A percentile compares a stretch with the other conserved stretches of the same genome.
Evolutionary conservation across 1,140 invertebrate species (phyloP).

Genomic region (Andrena cerasifolii): DNA sequence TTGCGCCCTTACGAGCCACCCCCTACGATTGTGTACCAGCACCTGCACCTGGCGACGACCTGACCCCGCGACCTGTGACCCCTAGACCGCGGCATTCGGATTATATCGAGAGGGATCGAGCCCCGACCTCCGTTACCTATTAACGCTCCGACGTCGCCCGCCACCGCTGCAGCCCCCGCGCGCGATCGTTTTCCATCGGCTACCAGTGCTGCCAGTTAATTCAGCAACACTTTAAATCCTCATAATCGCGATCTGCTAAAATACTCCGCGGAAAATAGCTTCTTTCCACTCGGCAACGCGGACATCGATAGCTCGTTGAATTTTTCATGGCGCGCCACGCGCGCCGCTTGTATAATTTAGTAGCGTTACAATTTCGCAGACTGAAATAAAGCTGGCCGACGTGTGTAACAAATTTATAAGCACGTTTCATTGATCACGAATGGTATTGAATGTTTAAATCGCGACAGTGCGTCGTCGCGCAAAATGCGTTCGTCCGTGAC

Average conservation of each 20-base stretch:
- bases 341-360: conserved; percentile 24
- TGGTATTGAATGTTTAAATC: conserved; percentile 42
- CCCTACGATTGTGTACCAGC: conserved; percentile 49
- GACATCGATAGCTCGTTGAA: background rate
- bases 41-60: conserved; percentile 68
- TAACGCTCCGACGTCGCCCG: conserved; percentile 12
- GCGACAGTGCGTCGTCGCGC: background rate
- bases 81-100: conserved; percentile 52
- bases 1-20: conserved; percentile 61
- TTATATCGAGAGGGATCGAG: conserved; percentile 50
- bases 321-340: background rate
- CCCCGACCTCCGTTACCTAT: conserved; percentile 48
- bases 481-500: background rate
- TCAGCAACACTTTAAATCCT: background rate
- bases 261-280: background rate
- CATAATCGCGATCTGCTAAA: background rate
- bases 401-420: conserved; percentile 20
- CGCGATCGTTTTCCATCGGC: background rate
- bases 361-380: conserved; percentile 12
- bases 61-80: conserved; percentile 67
- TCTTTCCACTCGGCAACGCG: background rate
- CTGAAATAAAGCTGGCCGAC: conserved; percentile 27
- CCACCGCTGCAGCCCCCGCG: background rate
- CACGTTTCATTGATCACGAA: conserved; percentile 40
- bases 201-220: background rate